These are phyloP conservation scores for Acrocyrtus sp. DNA, from an alignment of 2,888 invertebrate species.

Conservation along the genomic window DNA sequence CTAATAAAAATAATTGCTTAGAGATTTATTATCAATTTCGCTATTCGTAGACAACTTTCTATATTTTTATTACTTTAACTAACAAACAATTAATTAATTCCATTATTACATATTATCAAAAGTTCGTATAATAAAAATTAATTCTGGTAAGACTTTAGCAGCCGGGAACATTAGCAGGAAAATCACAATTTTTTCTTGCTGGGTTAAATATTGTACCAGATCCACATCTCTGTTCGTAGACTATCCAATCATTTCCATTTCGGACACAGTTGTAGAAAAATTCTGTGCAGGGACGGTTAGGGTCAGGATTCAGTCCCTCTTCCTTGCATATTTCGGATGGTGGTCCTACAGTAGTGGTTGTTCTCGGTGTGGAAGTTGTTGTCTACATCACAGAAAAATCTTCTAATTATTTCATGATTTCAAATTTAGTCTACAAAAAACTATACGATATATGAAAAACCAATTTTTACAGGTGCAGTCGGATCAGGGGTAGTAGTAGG, in stretches of 20 bases:
- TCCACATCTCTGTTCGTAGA: constrained; percentile 27
- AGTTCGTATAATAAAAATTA: no score
- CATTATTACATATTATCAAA: no score
- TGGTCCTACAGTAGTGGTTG: constrained; percentile 31
- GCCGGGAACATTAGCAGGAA: constrained; percentile 42
- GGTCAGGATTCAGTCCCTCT: constrained; percentile 54
- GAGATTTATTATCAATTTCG: no score
- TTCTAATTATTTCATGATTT: neutral
- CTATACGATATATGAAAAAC: neutral
- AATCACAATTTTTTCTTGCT: constrained; percentile 29
- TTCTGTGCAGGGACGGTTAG: constrained; percentile 34
- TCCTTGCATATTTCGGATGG: constrained; percentile 38
- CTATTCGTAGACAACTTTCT: no score
- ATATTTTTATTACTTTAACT: no score
- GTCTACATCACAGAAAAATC: neutral
- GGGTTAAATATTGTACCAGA: constrained; percentile 54
- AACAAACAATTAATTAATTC: no score
- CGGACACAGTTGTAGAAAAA: constrained; percentile 44
- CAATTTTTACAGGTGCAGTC: constrained; percentile 7
- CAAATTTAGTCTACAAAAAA: neutral
- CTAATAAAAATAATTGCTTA: no score
- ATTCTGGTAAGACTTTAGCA: no score
- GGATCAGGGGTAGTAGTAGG: constrained; percentile 47
- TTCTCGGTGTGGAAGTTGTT: constrained; percentile 17
- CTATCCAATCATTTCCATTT: constrained; percentile 32